A percentile compares a stretch with the other conserved stretches of the same genome.
phyloP scores from a whole-genome alignment of 2,797 vertebrate species.

The Hapalemur alaotrensis region DNA sequence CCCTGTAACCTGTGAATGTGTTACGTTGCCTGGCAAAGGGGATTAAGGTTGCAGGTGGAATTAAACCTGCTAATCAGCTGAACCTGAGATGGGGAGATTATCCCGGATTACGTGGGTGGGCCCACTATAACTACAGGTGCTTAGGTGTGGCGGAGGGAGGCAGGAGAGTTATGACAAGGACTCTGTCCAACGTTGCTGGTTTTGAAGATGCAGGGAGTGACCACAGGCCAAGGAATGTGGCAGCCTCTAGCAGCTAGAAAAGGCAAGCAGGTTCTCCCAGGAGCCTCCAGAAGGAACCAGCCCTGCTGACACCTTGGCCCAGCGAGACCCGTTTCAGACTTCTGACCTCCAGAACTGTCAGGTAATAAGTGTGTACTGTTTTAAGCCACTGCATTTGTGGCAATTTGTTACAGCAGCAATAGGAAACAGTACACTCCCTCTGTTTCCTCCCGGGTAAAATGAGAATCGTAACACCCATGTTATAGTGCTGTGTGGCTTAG shows the following conservation, averaged over 20 bases:
- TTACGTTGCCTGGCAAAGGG: fast-evolving
- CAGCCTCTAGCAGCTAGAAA: not conserved
- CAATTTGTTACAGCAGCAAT: not conserved
- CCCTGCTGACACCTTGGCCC: not conserved
- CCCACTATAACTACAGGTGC: not conserved
- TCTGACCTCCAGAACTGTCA: not conserved
- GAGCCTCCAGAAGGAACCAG: not conserved
- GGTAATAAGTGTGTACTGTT: too few species aligned
- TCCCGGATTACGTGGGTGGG: not conserved
- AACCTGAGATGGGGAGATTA: not conserved
- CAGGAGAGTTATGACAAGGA: not conserved
- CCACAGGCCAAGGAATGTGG: not conserved
- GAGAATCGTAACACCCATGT: not conserved
- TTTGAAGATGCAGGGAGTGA: not conserved
- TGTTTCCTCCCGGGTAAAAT: not conserved
- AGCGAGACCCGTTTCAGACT: not conserved
- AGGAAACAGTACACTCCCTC: not conserved
- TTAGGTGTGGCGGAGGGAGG: not conserved
- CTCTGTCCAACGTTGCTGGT: not conserved
- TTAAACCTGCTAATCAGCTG: not conserved
- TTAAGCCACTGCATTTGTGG: not conserved
- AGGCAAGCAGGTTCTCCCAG: not conserved
- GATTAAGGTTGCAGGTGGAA: not conserved
- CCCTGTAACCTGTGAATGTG: not conserved
- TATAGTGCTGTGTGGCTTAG: fast-evolving